Base-by-base conservation (phyloP, 2,888 invertebrate species). In the Cheilosia scutellata region DNA sequence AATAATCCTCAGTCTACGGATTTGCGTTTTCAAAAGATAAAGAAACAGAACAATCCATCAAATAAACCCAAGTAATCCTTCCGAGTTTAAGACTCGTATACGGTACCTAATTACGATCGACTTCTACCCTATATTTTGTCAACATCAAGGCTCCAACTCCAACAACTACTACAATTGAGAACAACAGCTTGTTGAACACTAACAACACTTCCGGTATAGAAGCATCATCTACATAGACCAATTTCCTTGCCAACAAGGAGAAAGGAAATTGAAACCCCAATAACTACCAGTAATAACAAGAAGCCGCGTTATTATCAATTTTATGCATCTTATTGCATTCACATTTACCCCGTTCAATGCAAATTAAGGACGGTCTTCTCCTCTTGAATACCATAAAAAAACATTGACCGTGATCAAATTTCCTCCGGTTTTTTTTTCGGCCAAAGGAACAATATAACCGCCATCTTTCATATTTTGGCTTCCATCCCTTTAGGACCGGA, bases 241-340 rank as follows among this genome's bases (percentile, higher is more conserved):
- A 80, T 75, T 66, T 80, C 66, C 75, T 63, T 37, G 44, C 42
- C 58, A 71, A 58, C 16, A 65, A 51, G 44, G 55, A 60, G 42
- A 75, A 70, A 75, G 75, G 80, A 80, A 70, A 75, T 80, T 42
- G 65, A 80, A 65, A 37, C 13, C 20, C 53, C 72, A 84, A 80
- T 70, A 79, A 79, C 51, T 55, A 20, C 49, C 49, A 49, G 13
- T 57, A 57, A 66, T 80, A 66, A 72, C 9, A 75, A 51, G 47
- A 72, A 71, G 57, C 65, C 82, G 71, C 76, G 75, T 71, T 86
- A 76, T 86, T 86, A 82, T 78, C 83, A 66, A 62, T 76, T 86
- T 82, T 51, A 76, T 82, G 74, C 79, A 83, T 79, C 79, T 68
- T 74, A 83, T 83, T 83, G 76, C 80, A 82, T 80, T 76, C 72